A percentile compares a stretch with the other conserved stretches of the same genome.
Evolutionary conservation across 2,888 invertebrate species (phyloP).

Genomic region (Maniola hyperantus): DNA sequence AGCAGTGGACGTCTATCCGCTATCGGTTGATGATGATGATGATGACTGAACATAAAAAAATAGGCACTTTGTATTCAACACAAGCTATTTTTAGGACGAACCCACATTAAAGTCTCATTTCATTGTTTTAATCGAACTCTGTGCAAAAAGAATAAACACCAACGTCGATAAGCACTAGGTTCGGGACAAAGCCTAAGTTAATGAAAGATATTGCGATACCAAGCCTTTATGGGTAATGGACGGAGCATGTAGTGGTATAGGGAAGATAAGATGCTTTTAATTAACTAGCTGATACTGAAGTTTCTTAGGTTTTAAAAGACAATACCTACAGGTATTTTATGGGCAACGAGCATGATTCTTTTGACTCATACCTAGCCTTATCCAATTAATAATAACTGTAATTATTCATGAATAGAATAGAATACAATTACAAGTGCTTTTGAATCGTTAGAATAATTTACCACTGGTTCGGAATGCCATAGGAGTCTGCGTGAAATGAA

Average conservation of each 20-base stretch:
- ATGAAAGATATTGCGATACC: constrained; percentile 41
- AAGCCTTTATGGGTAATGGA: constrained; percentile 31
- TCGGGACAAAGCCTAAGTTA: constrained; percentile 45
- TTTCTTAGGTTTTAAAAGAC: not conserved
- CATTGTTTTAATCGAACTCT: not conserved
- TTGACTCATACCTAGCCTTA: too few relatives aligned
- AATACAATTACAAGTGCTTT: too few relatives aligned
- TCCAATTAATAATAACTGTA: too few relatives aligned
- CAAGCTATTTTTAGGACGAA: not conserved
- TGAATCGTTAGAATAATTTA: too few relatives aligned
- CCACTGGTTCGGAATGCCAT: too few relatives aligned
- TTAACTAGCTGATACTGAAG: constrained; percentile 2
- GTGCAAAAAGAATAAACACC: constrained; percentile 20
- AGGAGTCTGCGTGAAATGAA: too few relatives aligned
- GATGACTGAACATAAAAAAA: too few relatives aligned
- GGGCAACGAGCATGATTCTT: not conserved
- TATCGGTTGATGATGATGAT: too few relatives aligned
- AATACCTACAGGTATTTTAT: not conserved
- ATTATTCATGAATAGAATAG: too few relatives aligned
- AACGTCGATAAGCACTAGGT: constrained; percentile 47
- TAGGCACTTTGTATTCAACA: not conserved
- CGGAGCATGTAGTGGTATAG: constrained; percentile 19
- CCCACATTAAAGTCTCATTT: not conserved
- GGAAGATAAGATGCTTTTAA: constrained; percentile 25
- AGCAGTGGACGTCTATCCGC: too few relatives aligned